Evolutionary conservation across 2,888 invertebrate genomes (phyloP), one percentile per base, ranked within the genome.

Genomic region (Sclerodermus sp.): DNA sequence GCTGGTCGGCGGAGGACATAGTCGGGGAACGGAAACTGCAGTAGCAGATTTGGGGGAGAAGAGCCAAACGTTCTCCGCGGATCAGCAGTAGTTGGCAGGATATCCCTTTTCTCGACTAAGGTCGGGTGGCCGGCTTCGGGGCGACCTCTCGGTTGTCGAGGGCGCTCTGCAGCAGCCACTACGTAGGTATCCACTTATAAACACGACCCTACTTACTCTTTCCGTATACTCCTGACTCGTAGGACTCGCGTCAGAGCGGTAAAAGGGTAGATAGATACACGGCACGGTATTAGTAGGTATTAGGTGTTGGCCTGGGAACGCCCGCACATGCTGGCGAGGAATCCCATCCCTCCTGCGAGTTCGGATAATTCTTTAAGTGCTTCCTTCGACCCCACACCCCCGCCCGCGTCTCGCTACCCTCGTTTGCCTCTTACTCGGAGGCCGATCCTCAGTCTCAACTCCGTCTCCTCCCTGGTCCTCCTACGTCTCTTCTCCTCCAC

Each of bases 361-460:
- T 77, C 74, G 73, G 77, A 77, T 77, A 77, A 77, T 77, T 77
- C 77, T 77, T 77, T 77, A 77, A 77, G 77, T 77, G 77, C 77
- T 77, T 75, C 74, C 73, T 74, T 68, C 66, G 51, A 51, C 58
- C 66, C 63, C 67, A 67, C 59, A 58, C 53, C 55, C 55, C 12
- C 51, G 50, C 18, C 1, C 12, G 13, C 45, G 49, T 47, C 54
- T 62, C 49, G 51, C 60, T 57, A 50, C 52, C 60, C 49, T 53
- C 50, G 39, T 29, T 49, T 29, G 18, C 10, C 40, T 55, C 58
- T 59, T 59, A 60, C 60, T 60, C 62, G 60, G 59, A 56, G 62
- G 64, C 53, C 64, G 54, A 60, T 62, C 56, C 66, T 56, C 55
- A 58, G 58, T 56, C 58, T 57, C 55, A 62, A 53, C 58, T 57